Evolutionary conservation across 2,888 invertebrate genomes (phyloP), one percentile per base, ranked within the genome.

Genomic region (Heterodera filipjevi): DNA sequence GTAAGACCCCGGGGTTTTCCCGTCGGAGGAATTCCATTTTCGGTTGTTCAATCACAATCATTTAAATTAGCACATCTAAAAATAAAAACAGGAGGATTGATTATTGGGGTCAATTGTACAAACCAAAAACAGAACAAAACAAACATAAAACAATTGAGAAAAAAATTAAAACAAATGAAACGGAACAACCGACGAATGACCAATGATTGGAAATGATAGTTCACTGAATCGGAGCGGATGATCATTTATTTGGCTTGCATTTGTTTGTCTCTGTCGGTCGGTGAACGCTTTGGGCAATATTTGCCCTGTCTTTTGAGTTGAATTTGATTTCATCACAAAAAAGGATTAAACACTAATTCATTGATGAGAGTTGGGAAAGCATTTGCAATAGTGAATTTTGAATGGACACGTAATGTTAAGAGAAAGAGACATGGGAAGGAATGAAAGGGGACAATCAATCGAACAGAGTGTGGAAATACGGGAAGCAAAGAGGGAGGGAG

Each of bases 281-380:
- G 16, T 14, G 14, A 49, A 16, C 19, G 49, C 49, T 49, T 49
- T 5, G 49, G 3, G 49, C 19, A 39, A 39, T 14, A 14, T 49
- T 49, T 49, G 3, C 49, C 16, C 46, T 49, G 3, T 49, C 49
- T 59, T 59, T 59, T 59, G 59, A 39, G 39, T n/a, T n/a, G 59
- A 59, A 19, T 49, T 49, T 3, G 16, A 49, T 14, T 49, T 49
- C 16, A 3, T 3, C 10, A 49, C 16, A 49, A 49, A 49, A 16
- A 49, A 49, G 16, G 16, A 49, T 14, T 14, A 49, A 49, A 19
- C 49, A 72, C 32, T 35, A 72, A 35, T 72, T 72, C 39, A 72
- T n/a, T 32, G 72, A 49, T 72, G 72, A 72, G 49, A 33, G 27
- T 35, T 33, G 35, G 46, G 46, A 44, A 73, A 73, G 73, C 49